Conservation (phyloP, 2,113 vertebrate genomes). For the Chaetodon auriga region DNA sequence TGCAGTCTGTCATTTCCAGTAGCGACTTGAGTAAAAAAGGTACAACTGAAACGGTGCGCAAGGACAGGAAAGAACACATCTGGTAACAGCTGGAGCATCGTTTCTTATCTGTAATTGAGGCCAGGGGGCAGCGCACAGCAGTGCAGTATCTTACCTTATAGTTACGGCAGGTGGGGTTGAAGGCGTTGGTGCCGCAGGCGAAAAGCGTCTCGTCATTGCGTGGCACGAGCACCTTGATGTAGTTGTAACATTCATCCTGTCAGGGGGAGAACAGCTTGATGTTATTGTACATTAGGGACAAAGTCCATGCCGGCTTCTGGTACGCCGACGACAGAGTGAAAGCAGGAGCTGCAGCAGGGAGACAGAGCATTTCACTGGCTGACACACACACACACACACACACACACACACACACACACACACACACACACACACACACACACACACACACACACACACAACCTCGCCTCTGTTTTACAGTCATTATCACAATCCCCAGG, state of each 20-base stretch:
- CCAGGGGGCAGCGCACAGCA: background rate
- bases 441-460: background rate
- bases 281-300: conserved; percentile 39
- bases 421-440: background rate
- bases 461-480: conserved; percentile 13
- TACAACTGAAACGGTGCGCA: background rate
- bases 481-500: conserved; percentile 52
- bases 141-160: conserved; percentile 86
- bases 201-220: conserved; percentile 90
- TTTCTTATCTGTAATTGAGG: conserved; percentile 30
- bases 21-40: conserved; percentile 3
- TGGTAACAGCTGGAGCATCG: background rate
- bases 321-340: conserved; percentile 9
- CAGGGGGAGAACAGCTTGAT: conserved; percentile 43
- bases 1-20: conserved; percentile 7
- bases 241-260: conserved; percentile 96
- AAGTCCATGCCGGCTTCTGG: background rate
- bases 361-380: background rate
- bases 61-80: background rate
- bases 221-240: conserved; percentile 94
- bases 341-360: conserved; percentile 19
- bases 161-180: conserved; percentile 94
- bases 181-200: conserved; percentile 94
- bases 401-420: background rate
- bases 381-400: background rate